These are phyloP conservation scores for Lycodopsis pacificus DNA, from an alignment of 2,797 vertebrate species.

Conservation along the genomic window DNA sequence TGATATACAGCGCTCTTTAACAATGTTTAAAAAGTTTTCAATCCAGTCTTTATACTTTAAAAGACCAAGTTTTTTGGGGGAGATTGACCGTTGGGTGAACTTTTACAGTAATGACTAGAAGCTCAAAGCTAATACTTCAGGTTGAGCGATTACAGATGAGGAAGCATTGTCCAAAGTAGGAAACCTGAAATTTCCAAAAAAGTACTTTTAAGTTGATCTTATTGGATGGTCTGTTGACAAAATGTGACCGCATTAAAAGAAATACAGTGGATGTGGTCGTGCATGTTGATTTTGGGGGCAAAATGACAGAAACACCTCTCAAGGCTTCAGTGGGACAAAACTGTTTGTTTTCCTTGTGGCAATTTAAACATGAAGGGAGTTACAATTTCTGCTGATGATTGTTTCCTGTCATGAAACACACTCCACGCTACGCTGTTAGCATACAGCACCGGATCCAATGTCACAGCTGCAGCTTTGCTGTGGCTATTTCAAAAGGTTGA, in stretches of 20 bases:
- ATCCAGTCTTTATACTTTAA: neutral
- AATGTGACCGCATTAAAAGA: neutral
- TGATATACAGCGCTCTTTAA: neutral
- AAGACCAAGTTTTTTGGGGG: conserved; percentile 2
- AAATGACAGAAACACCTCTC: neutral
- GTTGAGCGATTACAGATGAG: conserved; percentile 9
- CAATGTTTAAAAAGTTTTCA: neutral
- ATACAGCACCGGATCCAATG: neutral
- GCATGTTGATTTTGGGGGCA: neutral
- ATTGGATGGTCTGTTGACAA: neutral
- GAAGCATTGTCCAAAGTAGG: conserved; percentile 1
- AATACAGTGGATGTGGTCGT: neutral
- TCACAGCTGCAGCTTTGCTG: neutral
- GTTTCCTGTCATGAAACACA: neutral
- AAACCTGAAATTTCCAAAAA: conserved; percentile 9
- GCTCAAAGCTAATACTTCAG: conserved; percentile 16
- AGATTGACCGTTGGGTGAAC: conserved; percentile 12
- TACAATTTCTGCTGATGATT: neutral
- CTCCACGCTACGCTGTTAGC: neutral
- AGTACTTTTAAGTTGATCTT: neutral
- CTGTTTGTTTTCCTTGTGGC: too few species aligned
- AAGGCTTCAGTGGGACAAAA: too few species aligned
- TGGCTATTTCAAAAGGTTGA: neutral
- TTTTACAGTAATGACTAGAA: conserved; percentile 24
- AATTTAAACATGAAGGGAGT: neutral